Conservation (phyloP, 2,797 vertebrate species). For the Gadopsis bispinosus region DNA sequence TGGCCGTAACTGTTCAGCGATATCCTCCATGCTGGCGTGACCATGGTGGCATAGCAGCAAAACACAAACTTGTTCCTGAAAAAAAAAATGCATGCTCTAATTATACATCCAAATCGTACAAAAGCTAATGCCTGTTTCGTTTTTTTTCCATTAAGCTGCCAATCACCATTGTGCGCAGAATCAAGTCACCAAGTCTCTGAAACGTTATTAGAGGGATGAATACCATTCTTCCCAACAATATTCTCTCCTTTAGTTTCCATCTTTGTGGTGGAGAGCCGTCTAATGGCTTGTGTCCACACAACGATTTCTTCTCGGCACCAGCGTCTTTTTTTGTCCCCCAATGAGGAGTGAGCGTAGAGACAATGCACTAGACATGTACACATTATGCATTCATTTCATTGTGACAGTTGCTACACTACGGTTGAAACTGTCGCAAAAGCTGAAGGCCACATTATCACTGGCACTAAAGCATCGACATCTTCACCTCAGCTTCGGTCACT, state of each 20-base stretch:
- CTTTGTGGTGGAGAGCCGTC: not conserved
- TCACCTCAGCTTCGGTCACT: too few relatives aligned
- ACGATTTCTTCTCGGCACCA: too few relatives aligned
- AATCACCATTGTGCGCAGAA: slow-evolving; percentile 10
- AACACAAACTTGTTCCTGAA: not conserved
- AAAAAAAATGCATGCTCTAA: not conserved
- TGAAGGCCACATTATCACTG: too few relatives aligned
- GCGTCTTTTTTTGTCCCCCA: too few relatives aligned
- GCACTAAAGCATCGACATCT: too few relatives aligned
- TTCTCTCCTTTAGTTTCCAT: not conserved
- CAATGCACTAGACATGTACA: too few relatives aligned
- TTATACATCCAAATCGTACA: not conserved
- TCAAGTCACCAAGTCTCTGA: not conserved
- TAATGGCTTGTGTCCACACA: too few relatives aligned
- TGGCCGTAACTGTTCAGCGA: not conserved
- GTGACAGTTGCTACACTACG: too few relatives aligned
- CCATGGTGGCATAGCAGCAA: not conserved
- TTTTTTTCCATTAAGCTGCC: slow-evolving; percentile 5
- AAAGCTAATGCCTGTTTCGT: not conserved
- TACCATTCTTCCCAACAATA: not conserved
- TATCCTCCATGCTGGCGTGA: not conserved
- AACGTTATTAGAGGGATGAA: not conserved
- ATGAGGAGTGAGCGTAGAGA: too few relatives aligned
- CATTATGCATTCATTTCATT: too few relatives aligned
- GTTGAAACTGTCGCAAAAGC: too few relatives aligned